phyloP scores from a whole-genome alignment of 2,113 vertebrate species.

The Myxocyprinus asiaticus region DNA sequence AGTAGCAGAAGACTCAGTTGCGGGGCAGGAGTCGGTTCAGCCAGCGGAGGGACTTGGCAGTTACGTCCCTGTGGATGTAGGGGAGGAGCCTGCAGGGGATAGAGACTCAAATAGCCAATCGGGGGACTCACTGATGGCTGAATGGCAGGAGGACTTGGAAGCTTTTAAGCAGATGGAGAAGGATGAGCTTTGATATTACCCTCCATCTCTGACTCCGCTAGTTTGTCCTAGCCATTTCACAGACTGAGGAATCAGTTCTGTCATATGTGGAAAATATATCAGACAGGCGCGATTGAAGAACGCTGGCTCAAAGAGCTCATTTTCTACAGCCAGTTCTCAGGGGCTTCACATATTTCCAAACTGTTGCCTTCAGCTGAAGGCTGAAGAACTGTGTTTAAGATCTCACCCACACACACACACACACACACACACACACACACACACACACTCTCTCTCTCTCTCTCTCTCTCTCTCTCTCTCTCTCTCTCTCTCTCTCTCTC shows the following conservation, averaged over 20 bases:
- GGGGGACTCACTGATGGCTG: slow-evolving; percentile 90
- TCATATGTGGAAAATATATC: background rate
- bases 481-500: no score
- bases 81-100: slow-evolving; percentile 56
- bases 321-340: slow-evolving; percentile 44
- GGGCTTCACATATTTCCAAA: slow-evolving; percentile 28
- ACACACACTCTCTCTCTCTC: no score
- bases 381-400: background rate
- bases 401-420: no score
- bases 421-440: no score
- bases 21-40: slow-evolving; percentile 42
- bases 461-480: no score
- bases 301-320: slow-evolving; percentile 13
- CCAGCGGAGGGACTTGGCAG: slow-evolving; percentile 48
- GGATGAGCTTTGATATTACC: slow-evolving; percentile 89
- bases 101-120: slow-evolving; percentile 73
- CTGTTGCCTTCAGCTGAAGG: slow-evolving; percentile 17
- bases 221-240: background rate
- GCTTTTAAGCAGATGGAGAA: slow-evolving; percentile 98
- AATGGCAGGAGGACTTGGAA: slow-evolving; percentile 98
- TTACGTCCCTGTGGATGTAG: slow-evolving; percentile 26
- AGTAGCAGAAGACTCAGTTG: slow-evolving; percentile 7
- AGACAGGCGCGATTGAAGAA: slow-evolving; percentile 5
- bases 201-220: background rate
- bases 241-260: slow-evolving; percentile 8